Evolutionary conservation across 1,140 invertebrate genomes (phyloP).

Genomic region (Xylocopa sonorina): DNA sequence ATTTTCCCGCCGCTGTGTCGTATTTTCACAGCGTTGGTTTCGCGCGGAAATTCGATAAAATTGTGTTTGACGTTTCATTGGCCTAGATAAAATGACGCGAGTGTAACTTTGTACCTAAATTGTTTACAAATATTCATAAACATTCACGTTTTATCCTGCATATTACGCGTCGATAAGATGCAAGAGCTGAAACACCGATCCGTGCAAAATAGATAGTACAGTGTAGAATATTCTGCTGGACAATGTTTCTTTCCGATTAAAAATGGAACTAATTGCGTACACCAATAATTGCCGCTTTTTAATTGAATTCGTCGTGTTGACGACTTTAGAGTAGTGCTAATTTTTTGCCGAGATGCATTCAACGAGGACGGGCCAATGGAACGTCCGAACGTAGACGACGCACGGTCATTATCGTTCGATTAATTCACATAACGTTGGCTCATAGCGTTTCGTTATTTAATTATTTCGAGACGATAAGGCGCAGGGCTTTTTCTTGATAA

Average conservation of each 20-base stretch:
- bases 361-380: slow-evolving; percentile 23
- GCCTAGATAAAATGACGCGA: neutral
- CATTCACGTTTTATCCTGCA: neutral
- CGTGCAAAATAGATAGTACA: neutral
- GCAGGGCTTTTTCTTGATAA: slow-evolving; percentile 56
- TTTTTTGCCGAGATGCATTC: neutral
- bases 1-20: neutral
- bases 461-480: slow-evolving; percentile 73
- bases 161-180: neutral
- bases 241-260: neutral
- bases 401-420: slow-evolving; percentile 66
- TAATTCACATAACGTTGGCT: slow-evolving; percentile 72
- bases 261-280: neutral
- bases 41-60: neutral
- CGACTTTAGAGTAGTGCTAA: neutral
- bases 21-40: neutral
- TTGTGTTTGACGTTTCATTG: neutral
- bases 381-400: slow-evolving; percentile 26
- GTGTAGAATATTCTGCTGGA: neutral
- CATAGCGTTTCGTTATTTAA: slow-evolving; percentile 75
- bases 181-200: neutral
- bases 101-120: neutral
- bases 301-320: neutral
- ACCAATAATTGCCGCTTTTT: neutral
- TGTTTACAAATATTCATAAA: neutral